Conservation (phyloP, 2,113 vertebrate species). For the Hypocryptadius cinnamomeus region DNA sequence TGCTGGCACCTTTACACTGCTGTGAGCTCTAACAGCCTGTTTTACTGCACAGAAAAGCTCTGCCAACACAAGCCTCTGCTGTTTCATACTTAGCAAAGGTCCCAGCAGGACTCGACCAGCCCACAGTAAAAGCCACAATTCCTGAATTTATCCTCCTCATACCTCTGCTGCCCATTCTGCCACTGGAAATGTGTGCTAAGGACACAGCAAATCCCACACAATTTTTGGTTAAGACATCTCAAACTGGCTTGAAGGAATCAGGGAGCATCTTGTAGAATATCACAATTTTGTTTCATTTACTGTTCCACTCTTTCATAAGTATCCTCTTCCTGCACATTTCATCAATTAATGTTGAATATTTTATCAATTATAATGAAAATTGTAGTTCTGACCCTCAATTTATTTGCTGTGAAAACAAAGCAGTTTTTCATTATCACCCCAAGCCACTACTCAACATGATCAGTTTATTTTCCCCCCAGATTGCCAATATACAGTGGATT, state of each 20-base stretch:
- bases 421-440: neutral
- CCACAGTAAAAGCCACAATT: neutral
- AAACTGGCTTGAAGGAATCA: neutral
- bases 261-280: neutral
- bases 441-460: accelerated
- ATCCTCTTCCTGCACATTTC: neutral
- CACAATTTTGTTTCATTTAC: neutral
- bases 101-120: neutral
- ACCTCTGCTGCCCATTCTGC: neutral
- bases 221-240: neutral
- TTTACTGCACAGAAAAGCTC: neutral
- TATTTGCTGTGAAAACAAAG: neutral
- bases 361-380: neutral
- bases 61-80: slow-evolving; percentile 1
- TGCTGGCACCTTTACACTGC: neutral
- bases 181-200: neutral
- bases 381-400: neutral
- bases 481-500: neutral
- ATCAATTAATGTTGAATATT: neutral
- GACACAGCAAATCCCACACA: neutral
- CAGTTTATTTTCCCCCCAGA: neutral
- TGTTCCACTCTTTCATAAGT: neutral
- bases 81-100: neutral
- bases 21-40: neutral
- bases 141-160: accelerated